phyloP scores from a whole-genome alignment of 2,113 vertebrate species.

The Hyperopisus bebe region DNA sequence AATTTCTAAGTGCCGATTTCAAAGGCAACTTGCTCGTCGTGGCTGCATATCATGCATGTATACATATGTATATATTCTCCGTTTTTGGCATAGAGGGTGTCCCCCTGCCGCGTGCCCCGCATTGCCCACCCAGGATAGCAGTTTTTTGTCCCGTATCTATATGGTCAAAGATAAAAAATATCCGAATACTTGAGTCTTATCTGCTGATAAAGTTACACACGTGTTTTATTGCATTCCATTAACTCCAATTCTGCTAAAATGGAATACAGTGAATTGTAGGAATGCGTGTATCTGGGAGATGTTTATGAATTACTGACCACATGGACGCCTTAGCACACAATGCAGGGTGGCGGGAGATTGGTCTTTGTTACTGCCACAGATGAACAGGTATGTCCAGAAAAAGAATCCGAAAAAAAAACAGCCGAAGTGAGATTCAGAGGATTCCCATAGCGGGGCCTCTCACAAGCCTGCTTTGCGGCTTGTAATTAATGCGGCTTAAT shows the following conservation, averaged over 20 bases:
- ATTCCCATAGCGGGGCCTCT: not conserved
- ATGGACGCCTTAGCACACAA: not conserved
- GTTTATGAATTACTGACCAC: not conserved
- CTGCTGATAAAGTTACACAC: not conserved
- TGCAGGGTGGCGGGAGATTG: not conserved
- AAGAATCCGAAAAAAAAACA: not conserved
- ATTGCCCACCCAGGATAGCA: not conserved
- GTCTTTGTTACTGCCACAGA: not conserved
- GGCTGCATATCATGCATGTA: not conserved
- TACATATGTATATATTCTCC: not conserved
- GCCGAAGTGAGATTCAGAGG: not conserved
- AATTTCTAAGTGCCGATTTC: not conserved
- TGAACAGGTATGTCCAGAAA: not conserved
- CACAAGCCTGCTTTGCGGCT: not conserved
- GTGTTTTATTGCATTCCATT: not conserved
- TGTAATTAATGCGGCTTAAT: not conserved
- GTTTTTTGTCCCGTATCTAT: not conserved
- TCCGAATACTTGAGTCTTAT: not conserved
- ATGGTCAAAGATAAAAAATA: not conserved
- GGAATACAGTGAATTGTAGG: not conserved
- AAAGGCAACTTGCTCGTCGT: not conserved
- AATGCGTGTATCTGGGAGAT: not conserved
- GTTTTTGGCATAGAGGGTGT: not conserved
- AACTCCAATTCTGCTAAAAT: not conserved
- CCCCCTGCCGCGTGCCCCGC: not conserved